phyloP scores from a whole-genome alignment of 1,140 invertebrate genomes.

The Rhyacophila brunnea region DNA sequence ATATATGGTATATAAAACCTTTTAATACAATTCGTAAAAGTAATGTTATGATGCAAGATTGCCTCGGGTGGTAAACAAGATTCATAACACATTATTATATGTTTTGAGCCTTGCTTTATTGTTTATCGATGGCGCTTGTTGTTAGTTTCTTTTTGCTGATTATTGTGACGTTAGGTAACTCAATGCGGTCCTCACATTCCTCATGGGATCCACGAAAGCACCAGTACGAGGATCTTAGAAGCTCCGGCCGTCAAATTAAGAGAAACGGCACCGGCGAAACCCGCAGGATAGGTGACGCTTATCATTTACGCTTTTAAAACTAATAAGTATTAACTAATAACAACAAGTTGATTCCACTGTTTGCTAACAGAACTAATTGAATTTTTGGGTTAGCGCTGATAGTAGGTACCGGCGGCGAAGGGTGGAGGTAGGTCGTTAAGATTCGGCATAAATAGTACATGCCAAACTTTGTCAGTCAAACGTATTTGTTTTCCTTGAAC shows the following conservation, averaged over 20 bases:
- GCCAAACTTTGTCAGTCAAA: no score
- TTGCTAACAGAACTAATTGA: no score
- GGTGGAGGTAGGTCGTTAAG: no score
- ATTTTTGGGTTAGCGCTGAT: no score
- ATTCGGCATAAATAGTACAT: no score
- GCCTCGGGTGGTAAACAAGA: neutral
- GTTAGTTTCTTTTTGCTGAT: slow-evolving; percentile 32
- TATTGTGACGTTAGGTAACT: slow-evolving; percentile 42
- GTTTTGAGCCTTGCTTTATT: slow-evolving; percentile 19
- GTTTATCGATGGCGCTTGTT: slow-evolving; percentile 5
- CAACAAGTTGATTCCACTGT: no score
- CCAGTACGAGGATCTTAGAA: slow-evolving; percentile 75
- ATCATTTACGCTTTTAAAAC: no score
- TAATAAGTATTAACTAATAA: no score
- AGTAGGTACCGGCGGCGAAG: no score
- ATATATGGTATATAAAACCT: no score
- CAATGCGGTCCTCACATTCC: slow-evolving; percentile 66
- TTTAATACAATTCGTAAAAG: no score
- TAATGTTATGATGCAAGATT: neutral
- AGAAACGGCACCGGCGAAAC: slow-evolving; percentile 47
- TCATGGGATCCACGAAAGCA: slow-evolving; percentile 85
- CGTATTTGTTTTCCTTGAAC: no score
- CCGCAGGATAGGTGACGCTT: slow-evolving; percentile 43
- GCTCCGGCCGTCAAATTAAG: slow-evolving; percentile 39
- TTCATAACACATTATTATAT: slow-evolving; percentile 2